Percentiles rank a stretch among this genome's conserved stretches.
These are phyloP conservation scores for Centruroides vittatus DNA, from an alignment of 1,140 invertebrate genomes.

Conservation along the genomic window DNA sequence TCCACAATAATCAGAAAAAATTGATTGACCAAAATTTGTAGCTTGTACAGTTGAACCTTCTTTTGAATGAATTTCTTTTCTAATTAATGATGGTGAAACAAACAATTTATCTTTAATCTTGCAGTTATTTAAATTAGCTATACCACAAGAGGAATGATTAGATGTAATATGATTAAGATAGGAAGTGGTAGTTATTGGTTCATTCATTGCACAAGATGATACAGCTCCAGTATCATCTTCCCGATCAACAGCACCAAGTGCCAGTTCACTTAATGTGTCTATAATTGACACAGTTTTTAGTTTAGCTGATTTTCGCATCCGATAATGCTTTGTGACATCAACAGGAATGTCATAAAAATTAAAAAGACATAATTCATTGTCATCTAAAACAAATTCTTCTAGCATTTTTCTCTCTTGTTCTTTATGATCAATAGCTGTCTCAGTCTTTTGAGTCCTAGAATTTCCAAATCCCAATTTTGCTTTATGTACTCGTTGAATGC, in stretches of 20 bases:
- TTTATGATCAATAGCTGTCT: no score
- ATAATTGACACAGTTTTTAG: conserved; percentile 23
- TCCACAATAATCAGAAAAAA: no score
- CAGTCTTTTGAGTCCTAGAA: no score
- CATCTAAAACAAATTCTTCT: conserved; percentile 14
- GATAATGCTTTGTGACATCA: conserved; percentile 5
- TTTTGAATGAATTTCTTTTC: background rate
- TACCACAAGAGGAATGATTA: background rate
- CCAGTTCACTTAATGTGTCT: conserved; percentile 22
- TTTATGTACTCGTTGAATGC: no score
- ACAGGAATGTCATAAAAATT: conserved; percentile 16
- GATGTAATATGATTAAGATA: no score
- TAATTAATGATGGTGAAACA: background rate
- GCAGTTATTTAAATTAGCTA: background rate
- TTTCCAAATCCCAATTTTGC: no score
- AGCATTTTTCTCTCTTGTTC: conserved; percentile 5
- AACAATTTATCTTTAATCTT: background rate
- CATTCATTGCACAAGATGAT: conserved; percentile 10
- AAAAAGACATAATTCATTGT: conserved; percentile 12
- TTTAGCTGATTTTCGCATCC: conserved; percentile 8
- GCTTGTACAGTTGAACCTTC: background rate
- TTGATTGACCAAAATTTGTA: no score
- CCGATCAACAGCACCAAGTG: conserved; percentile 12
- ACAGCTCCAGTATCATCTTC: conserved; percentile 11
- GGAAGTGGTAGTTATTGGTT: conserved; percentile 2